A percentile compares a stretch with the other conserved stretches of the same genome.
Conservation (phyloP, 2,888 invertebrate species). For the Tuta absoluta region DNA sequence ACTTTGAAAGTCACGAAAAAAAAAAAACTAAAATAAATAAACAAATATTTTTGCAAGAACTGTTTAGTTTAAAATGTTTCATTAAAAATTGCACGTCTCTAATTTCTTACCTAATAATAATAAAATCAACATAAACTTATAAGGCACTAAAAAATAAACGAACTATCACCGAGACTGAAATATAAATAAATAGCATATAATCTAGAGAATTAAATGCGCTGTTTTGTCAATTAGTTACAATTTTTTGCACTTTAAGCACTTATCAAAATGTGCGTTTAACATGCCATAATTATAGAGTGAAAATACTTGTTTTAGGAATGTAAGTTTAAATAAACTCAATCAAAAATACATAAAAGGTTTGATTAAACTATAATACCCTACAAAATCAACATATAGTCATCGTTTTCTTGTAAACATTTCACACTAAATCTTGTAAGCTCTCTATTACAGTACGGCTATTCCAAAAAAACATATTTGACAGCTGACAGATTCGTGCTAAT, state of each 20-base stretch:
- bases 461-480: too few relatives aligned
- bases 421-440: not conserved
- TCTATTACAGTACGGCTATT: not conserved
- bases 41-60: not conserved
- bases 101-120: conserved; percentile 1
- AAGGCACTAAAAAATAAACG: conserved; percentile 39
- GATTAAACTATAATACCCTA: not conserved
- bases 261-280: conserved; percentile 1
- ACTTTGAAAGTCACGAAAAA: not conserved
- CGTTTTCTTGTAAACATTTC: not conserved
- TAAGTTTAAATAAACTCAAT: not conserved
- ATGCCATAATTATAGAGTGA: not conserved
- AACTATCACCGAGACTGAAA: conserved; percentile 37
- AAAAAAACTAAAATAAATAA: not conserved
- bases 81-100: not conserved
- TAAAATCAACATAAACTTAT: conserved; percentile 31
- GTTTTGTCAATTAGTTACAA: conserved; percentile 22
- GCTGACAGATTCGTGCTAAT: too few relatives aligned
- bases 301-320: conserved; percentile 12
- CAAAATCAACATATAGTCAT: not conserved
- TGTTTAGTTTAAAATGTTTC: not conserved
- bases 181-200: conserved; percentile 42
- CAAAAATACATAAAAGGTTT: not conserved
- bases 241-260: conserved; percentile 5
- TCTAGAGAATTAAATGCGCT: conserved; percentile 47